Evolutionary conservation across 2,888 invertebrate genomes (phyloP), one percentile per base, ranked within the genome.

Genomic region (Mythimna impura): DNA sequence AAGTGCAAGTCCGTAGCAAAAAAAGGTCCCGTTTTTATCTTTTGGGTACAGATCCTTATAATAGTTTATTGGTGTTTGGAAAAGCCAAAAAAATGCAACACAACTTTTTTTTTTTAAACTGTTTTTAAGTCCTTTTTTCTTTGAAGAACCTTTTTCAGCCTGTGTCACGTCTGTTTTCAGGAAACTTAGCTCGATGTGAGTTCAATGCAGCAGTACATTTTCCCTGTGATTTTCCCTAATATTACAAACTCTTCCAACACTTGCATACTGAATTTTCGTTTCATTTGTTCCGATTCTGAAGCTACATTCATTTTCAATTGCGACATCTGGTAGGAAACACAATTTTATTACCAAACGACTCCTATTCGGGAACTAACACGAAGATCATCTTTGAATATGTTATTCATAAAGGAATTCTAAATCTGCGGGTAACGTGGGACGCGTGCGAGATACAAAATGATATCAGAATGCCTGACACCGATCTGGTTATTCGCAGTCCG

Each of bases 401-500:
- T 77, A 84, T 81, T 85, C 76, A 77, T 79, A 84, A 82, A 84
- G 78, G 62, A 74, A 78, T 81, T 72, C 72, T 62, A 71, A 80
- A 76, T 82, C 73, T 80, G 66, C 30, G 65, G 62, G 73, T 66
- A 72, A 80, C 74, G 83, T 30, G 40, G 52, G 61, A 72, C 80
- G 76, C 72, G 68, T 66, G 71, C 54, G 73, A 78, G 84, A 78
- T 86, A 86, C 85, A 82, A 72, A 86, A 73, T 85, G 76, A 77
- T 86, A 86, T 82, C 81, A 69, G 36, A 84, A 75, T 64, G 81
- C 61, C 78, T 86, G 80, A 76, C 76, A 78, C 71, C 76, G 81
- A 86, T 80, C 81, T 70, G 63, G 78, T 67, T 62, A 76, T 71
- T 75, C 79, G 73, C 73, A 76, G 82, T 86, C 86, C 89, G 83